Evolutionary conservation across 2,797 vertebrate genomes (phyloP).

Genomic region (Natrix natrix): DNA sequence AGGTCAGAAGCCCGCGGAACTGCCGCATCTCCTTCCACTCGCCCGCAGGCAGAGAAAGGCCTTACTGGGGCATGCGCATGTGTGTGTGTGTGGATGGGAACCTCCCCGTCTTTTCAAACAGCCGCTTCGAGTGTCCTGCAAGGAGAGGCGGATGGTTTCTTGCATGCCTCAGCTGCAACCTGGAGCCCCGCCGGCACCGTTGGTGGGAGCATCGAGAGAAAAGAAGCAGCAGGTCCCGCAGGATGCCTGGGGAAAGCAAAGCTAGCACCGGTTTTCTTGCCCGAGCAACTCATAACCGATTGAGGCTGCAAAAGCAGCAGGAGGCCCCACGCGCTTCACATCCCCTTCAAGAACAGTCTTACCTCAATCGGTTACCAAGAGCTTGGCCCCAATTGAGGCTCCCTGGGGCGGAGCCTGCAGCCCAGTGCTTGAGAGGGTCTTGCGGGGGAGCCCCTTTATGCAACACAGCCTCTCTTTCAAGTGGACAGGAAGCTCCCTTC

Average conservation of each 20-base stretch:
- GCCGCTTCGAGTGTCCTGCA: not conserved
- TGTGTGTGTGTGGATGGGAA: fast-evolving
- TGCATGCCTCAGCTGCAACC: not conserved
- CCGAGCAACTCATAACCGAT: conserved; percentile 37
- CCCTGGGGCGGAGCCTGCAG: no score
- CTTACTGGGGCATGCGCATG: not conserved
- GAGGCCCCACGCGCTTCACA: no score
- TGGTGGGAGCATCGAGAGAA: not conserved
- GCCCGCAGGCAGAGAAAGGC: not conserved
- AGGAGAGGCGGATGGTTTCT: not conserved
- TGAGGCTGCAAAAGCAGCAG: no score
- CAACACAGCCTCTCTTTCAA: no score
- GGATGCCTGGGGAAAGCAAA: no score
- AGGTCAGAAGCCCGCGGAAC: not conserved
- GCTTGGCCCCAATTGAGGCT: no score
- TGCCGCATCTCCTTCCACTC: not conserved
- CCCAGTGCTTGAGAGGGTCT: no score
- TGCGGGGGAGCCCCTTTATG: no score
- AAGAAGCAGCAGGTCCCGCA: not conserved
- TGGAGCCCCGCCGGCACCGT: not conserved
- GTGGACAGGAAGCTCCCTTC: no score
- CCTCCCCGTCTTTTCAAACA: not conserved
- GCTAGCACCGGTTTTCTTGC: no score
- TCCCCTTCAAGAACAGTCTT: no score
- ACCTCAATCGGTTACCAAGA: no score